These are phyloP conservation scores for Bombyx mori DNA, from an alignment of 1,140 invertebrate genomes.

Conservation along the genomic window DNA sequence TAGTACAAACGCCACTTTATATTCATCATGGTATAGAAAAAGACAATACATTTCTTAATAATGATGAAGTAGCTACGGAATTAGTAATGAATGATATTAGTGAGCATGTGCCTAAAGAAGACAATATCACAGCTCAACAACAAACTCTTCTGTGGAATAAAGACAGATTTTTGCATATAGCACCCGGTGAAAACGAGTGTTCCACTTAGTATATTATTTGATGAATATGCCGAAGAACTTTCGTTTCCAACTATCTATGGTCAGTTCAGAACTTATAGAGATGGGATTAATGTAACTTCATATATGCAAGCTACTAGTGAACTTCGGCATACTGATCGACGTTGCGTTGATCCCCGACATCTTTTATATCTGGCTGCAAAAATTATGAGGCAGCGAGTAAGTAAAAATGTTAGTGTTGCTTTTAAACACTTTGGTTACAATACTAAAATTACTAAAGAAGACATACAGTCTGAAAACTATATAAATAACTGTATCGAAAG, in stretches of 20 bases:
- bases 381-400: constrained; percentile 20
- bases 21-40: constrained; percentile 16
- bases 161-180: constrained; percentile 11
- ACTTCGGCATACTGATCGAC: constrained; percentile 10
- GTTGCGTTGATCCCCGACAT: constrained; percentile 18
- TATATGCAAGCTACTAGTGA: constrained; percentile 8
- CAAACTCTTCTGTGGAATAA: constrained; percentile 20
- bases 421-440: constrained; percentile 18
- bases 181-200: constrained; percentile 13
- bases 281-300: constrained; percentile 7
- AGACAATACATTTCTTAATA: constrained; percentile 12
- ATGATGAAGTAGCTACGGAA: constrained; percentile 8
- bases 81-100: constrained; percentile 13
- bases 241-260: constrained; percentile 22
- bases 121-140: constrained; percentile 15
- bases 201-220: constrained; percentile 13
- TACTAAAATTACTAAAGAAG: constrained; percentile 14
- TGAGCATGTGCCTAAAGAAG: constrained; percentile 17
- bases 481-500: constrained; percentile 20
- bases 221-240: constrained; percentile 19
- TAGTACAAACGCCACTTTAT: constrained; percentile 20
- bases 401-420: constrained; percentile 11
- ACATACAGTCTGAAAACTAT: constrained; percentile 18
- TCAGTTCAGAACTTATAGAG: constrained; percentile 16
- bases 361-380: constrained; percentile 24